A percentile compares a stretch with the other conserved stretches of the same genome.
phyloP scores from a whole-genome alignment of 2,797 vertebrate species.

The Cyprinodon diabolis region DNA sequence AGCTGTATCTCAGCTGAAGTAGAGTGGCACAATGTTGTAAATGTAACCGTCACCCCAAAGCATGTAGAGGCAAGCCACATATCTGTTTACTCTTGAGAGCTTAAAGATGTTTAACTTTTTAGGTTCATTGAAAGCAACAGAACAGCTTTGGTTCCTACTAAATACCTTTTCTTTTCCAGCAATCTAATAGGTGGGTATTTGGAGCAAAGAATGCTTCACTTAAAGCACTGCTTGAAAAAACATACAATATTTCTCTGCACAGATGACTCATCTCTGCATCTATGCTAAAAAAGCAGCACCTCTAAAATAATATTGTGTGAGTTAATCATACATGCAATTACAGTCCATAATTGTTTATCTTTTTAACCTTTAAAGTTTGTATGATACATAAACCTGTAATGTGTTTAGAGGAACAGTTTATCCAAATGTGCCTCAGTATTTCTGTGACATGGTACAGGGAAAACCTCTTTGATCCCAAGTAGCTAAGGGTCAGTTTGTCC shows the following conservation, averaged over 20 bases:
- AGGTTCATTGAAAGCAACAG: background rate
- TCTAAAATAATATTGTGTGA: background rate
- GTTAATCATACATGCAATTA: background rate
- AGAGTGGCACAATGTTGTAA: background rate
- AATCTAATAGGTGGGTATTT: constrained; percentile 12
- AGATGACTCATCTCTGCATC: constrained; percentile 18
- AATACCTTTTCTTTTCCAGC: background rate
- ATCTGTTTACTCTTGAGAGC: background rate
- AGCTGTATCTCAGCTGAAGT: background rate
- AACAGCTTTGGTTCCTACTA: background rate
- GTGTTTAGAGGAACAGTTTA: background rate
- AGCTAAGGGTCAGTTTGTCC: background rate
- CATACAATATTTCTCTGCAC: constrained; percentile 26
- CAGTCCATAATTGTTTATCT: background rate
- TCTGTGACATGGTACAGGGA: background rate
- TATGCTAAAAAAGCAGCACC: constrained; percentile 10
- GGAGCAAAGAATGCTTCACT: constrained; percentile 9
- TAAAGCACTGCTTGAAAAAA: constrained; percentile 17
- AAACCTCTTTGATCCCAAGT: background rate
- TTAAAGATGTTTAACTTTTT: constrained; percentile 3
- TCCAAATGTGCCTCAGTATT: background rate
- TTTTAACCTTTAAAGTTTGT: background rate
- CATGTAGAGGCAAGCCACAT: constrained; percentile 36
- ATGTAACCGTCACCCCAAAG: constrained; percentile 2
- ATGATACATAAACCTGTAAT: background rate